Base-by-base conservation (phyloP, 2,113 vertebrate species). In the Lepisosteus oculatus region DNA sequence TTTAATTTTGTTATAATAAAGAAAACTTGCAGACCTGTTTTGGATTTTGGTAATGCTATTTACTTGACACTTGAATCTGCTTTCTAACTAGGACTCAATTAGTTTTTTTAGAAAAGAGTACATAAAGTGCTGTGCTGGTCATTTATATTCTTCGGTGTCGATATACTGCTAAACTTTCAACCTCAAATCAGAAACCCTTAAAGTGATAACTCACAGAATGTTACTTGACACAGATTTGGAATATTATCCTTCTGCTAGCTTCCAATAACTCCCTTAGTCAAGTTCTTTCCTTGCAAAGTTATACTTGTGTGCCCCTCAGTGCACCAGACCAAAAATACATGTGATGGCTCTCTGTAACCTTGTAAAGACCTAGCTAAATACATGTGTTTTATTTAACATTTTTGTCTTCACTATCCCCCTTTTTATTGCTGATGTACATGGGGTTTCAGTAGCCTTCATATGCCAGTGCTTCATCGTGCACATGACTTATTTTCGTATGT, bases 241-340 rank as follows among this genome's bases (percentile, higher is more conserved):
- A 90, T 88, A 90, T 87, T 88, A 89, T 83, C 89, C 85, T 76
- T 75, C 80, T 82, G 84, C 85, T 86, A 86, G 86, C 82, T 85
- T 86, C 69, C 73, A 80, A 76, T 75, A 62, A 80, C 83, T 85
- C 81, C 83, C 86, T 86, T 82, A 76, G 84, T 84, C 85, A 78
- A 82, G 79, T 86, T 83, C 86, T 89, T 84, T 91, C 91, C 91
- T 92, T 91, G 91, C 87, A 90, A 88, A 88, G 89, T 77, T 81
- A 81, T 86, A 83, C 82, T 81, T 78, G 78, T 85, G 51, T 74
- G 84, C 83, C 78, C 84, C 85, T 90, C 86, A 81, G 85, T 84
- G 77, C 80, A 86, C 85, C 86, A 90, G 91, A 90, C 91, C 86
- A 86, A 91, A 90, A 92, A 91, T 92, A 91, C 88, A 91, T 89